Conservation (phyloP, 92 coral and sea anemone genomes). For the Epizoanthus illoricatus region DNA sequence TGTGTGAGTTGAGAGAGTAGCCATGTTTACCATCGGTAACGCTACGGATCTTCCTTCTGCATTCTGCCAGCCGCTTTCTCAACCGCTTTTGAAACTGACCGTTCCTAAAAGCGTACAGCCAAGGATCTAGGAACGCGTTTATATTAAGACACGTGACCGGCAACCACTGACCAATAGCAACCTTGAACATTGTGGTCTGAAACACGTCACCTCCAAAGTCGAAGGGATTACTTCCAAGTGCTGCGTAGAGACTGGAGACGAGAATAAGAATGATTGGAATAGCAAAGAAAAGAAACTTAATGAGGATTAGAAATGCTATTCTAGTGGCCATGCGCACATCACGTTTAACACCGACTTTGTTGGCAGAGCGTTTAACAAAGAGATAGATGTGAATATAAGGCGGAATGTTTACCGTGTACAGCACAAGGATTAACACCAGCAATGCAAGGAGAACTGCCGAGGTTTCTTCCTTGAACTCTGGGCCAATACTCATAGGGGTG, state of each 20-base stretch:
- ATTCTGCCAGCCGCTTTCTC: constrained; percentile 7
- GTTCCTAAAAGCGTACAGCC: constrained; percentile 70
- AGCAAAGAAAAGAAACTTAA: constrained; percentile 74
- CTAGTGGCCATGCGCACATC: constrained; percentile 68
- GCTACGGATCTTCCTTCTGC: not conserved
- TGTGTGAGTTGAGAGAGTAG: not conserved
- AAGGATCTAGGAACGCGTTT: constrained; percentile 75
- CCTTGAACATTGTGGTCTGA: constrained; percentile 69
- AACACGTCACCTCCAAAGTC: constrained; percentile 71
- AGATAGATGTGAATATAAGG: constrained; percentile 57
- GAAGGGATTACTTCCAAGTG: constrained; percentile 59
- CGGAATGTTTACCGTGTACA: constrained; percentile 62
- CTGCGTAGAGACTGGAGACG: constrained; percentile 55
- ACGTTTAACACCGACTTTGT: constrained; percentile 61
- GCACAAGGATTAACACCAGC: constrained; percentile 49
- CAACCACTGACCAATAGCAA: constrained; percentile 78
- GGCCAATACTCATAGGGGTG: constrained; percentile 70
- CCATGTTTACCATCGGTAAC: not conserved
- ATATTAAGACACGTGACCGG: constrained; percentile 81
- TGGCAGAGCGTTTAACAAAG: constrained; percentile 57
- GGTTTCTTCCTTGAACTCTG: constrained; percentile 51
- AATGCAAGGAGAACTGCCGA: constrained; percentile 60
- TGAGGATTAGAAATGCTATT: constrained; percentile 60
- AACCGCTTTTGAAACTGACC: constrained; percentile 57
- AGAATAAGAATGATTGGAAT: constrained; percentile 63